A percentile compares a stretch with the other conserved stretches of the same genome.
phyloP scores from a whole-genome alignment of 2,113 vertebrate species.

The Triplophysa dalaica region DNA sequence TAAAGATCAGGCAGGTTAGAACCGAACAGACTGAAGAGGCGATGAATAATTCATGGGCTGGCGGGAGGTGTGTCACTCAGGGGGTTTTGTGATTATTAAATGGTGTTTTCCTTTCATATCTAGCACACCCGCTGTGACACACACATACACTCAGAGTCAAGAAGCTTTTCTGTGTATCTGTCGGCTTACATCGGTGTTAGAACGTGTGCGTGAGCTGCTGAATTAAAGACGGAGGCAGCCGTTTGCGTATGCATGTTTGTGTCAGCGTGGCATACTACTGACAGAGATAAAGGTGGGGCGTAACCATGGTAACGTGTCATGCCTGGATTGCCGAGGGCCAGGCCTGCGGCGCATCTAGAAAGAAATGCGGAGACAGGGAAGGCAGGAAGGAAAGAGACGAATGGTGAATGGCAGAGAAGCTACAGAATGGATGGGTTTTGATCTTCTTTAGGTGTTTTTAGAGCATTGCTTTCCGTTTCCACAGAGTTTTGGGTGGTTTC shows the following conservation, averaged over 20 bases:
- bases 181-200: conserved; percentile 66
- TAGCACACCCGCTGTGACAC: conserved; percentile 21
- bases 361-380: background rate
- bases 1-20: background rate
- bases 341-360: conserved; percentile 42
- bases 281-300: conserved; percentile 57
- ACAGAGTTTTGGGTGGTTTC: background rate
- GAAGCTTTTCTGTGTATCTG: conserved; percentile 62
- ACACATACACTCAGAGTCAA: conserved; percentile 24
- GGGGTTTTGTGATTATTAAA: conserved; percentile 29
- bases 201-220: conserved; percentile 41
- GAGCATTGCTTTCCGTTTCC: background rate
- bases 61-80: background rate
- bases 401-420: background rate
- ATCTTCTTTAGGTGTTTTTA: background rate
- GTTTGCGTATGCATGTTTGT: conserved; percentile 44
- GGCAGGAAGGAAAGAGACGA: background rate
- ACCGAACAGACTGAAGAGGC: conserved; percentile 4
- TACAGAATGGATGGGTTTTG: background rate
- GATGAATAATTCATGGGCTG: conserved; percentile 17
- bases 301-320: conserved; percentile 67
- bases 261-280: conserved; percentile 25
- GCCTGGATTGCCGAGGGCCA: conserved; percentile 56
- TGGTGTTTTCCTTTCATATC: background rate
- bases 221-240: conserved; percentile 33